These are phyloP conservation scores for Epistrophe eligans DNA, from an alignment of 2,888 invertebrate species.

Conservation along the genomic window DNA sequence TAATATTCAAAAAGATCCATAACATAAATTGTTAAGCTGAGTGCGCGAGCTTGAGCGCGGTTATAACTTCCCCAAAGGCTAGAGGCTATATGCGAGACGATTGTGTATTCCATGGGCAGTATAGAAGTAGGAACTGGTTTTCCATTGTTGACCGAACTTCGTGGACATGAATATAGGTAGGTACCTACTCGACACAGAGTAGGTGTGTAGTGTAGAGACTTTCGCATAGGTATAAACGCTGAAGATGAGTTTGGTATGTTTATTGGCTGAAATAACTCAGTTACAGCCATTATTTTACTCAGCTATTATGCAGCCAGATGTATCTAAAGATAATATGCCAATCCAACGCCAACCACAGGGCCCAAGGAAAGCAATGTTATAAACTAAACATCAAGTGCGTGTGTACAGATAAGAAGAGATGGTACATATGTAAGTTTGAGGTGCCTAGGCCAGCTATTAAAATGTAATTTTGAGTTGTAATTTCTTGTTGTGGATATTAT, in stretches of 20 bases:
- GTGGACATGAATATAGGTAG: neutral
- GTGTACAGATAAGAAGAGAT: conserved; percentile 19
- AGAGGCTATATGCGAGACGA: neutral
- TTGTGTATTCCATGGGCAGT: neutral
- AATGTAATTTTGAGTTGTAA: conserved; percentile 62
- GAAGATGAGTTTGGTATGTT: conserved; percentile 65
- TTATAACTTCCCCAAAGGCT: conserved; percentile 27
- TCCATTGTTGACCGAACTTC: conserved; percentile 17
- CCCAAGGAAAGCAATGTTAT: conserved; percentile 3
- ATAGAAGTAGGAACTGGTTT: conserved; percentile 41
- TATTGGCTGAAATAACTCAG: conserved; percentile 69
- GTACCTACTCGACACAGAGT: neutral
- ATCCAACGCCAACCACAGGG: neutral
- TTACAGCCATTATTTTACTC: conserved; percentile 19
- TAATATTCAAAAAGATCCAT: conserved; percentile 63
- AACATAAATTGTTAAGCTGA: conserved; percentile 59
- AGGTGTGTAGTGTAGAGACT: conserved; percentile 19
- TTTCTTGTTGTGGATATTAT: conserved; percentile 10
- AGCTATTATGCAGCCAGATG: conserved; percentile 41
- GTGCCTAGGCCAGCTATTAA: conserved; percentile 62
- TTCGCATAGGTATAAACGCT: conserved; percentile 20
- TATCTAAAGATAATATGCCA: neutral
- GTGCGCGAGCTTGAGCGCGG: conserved; percentile 37
- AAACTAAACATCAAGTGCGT: conserved; percentile 45
- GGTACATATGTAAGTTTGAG: neutral